Conservation (phyloP, 2,888 invertebrate species). For the Itoplectis maculator region DNA sequence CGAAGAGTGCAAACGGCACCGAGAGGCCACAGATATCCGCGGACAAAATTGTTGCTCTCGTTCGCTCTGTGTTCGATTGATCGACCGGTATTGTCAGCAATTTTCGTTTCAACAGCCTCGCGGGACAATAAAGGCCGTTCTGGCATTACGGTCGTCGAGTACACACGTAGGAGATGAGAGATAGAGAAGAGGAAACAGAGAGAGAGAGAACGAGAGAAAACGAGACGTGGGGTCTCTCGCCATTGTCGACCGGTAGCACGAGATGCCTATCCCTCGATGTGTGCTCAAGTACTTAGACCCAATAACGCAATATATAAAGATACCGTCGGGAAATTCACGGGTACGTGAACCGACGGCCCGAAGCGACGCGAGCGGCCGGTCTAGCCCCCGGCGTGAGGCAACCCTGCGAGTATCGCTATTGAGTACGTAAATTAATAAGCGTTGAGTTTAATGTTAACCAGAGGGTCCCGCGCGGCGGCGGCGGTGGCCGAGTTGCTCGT, state of each 20-base stretch:
- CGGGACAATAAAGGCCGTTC: constrained; percentile 42
- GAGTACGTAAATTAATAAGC: constrained; percentile 75
- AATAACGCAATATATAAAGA: constrained; percentile 83
- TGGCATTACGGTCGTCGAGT: constrained; percentile 19
- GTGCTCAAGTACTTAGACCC: constrained; percentile 83
- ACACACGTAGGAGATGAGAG: not conserved
- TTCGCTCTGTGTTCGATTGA: constrained; percentile 25
- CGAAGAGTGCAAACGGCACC: not conserved
- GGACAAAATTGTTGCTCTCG: constrained; percentile 24
- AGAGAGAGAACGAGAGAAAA: constrained; percentile 3
- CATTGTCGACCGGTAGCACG: constrained; percentile 72
- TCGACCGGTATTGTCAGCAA: constrained; percentile 30
- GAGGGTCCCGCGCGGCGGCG: not conserved
- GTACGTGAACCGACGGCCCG: constrained; percentile 51
- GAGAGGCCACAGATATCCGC: not conserved
- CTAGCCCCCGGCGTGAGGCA: not conserved
- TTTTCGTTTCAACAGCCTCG: constrained; percentile 21
- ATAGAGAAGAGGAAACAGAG: too few relatives aligned
- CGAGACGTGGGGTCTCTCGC: constrained; percentile 60
- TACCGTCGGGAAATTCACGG: constrained; percentile 78
- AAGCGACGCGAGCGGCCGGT: constrained; percentile 25
- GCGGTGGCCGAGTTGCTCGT: not conserved
- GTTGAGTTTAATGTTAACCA: constrained; percentile 48
- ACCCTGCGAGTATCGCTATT: constrained; percentile 25
- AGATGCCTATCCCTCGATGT: constrained; percentile 72